These are phyloP conservation scores for Asobara japonica DNA, from an alignment of 1,140 invertebrate species.

Conservation along the genomic window DNA sequence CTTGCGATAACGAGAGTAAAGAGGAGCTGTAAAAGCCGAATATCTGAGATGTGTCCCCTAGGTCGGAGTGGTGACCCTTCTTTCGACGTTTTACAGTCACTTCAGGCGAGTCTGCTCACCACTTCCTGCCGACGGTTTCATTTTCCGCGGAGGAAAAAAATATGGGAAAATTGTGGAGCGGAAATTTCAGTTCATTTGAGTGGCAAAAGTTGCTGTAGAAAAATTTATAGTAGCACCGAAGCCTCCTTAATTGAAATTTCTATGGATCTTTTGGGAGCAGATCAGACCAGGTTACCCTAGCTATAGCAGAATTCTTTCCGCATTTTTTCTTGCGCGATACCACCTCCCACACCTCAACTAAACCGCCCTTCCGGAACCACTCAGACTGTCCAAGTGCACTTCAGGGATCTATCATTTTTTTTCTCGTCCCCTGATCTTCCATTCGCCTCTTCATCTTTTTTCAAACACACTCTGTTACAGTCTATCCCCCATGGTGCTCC, in stretches of 20 bases:
- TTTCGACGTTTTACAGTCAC: slow-evolving; percentile 28
- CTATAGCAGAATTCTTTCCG: too few species aligned
- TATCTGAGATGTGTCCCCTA: slow-evolving; percentile 8
- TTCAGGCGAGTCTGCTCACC: slow-evolving; percentile 26
- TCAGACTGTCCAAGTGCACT: slow-evolving; percentile 35
- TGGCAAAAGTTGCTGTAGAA: too few species aligned
- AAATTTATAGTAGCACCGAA: too few species aligned
- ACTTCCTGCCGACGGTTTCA: slow-evolving; percentile 28
- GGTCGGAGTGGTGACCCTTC: slow-evolving; percentile 10
- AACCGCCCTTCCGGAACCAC: slow-evolving; percentile 13
- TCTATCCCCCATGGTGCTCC: slow-evolving; percentile 31
- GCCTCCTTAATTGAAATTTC: too few species aligned
- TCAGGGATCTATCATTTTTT: slow-evolving; percentile 21
- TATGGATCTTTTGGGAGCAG: too few species aligned
- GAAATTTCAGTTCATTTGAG: too few species aligned
- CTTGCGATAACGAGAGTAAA: slow-evolving; percentile 3
- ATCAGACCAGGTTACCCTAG: too few species aligned
- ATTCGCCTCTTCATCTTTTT: neutral
- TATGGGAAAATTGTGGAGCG: too few species aligned
- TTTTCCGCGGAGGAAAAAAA: too few species aligned
- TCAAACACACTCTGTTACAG: slow-evolving; percentile 19
- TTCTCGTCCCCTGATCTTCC: slow-evolving; percentile 10
- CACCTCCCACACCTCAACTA: neutral
- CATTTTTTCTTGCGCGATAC: slow-evolving; percentile 15
- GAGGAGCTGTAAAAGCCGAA: neutral